Conservation (phyloP, 2,113 vertebrate genomes). For the Gadus macrocephalus region DNA sequence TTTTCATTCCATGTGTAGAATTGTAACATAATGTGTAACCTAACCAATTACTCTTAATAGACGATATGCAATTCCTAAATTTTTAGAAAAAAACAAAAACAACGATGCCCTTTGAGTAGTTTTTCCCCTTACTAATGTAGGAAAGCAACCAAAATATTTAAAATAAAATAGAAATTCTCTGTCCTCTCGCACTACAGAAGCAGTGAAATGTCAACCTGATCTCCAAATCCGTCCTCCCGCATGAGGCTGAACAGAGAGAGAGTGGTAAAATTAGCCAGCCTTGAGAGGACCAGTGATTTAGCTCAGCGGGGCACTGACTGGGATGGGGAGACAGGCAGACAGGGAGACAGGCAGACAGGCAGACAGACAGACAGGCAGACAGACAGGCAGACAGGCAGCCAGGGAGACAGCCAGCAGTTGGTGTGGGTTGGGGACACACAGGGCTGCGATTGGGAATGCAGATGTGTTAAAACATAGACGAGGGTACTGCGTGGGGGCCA, state of each 20-base stretch:
- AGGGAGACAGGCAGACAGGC: no score
- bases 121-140: no score
- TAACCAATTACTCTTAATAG: no score
- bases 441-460: background rate
- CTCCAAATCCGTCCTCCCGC: background rate
- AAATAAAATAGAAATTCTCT: no score
- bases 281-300: conserved; percentile 16
- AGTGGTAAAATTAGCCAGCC: background rate
- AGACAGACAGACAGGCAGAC: no score
- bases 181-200: conserved; percentile 34
- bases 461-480: background rate
- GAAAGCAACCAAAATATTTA: no score
- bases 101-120: no score
- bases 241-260: background rate
- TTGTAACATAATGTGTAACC: no score
- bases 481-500: background rate
- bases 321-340: background rate
- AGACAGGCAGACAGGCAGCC: background rate
- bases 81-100: no score
- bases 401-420: background rate
- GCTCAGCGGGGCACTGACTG: background rate
- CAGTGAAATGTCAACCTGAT: conserved; percentile 10
- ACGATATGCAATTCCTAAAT: no score
- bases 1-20: no score
- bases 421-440: background rate